phyloP scores from a whole-genome alignment of 2,888 invertebrate genomes.

The Drosophila formosana region DNA sequence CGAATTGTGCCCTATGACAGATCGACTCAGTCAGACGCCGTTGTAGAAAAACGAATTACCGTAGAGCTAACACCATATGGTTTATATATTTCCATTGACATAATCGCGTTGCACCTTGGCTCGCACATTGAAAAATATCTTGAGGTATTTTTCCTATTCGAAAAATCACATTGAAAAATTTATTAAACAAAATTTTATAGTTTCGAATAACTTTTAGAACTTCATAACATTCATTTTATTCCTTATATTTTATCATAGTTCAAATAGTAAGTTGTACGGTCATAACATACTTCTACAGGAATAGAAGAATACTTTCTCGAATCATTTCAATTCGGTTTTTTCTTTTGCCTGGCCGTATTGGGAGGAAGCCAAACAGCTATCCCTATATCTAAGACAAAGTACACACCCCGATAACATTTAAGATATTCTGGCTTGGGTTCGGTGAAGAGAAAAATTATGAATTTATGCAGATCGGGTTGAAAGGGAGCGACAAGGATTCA shows the following conservation, averaged over 20 bases:
- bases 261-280: too few relatives aligned
- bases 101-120: constrained; percentile 49
- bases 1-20: constrained; percentile 82
- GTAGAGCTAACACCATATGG: constrained; percentile 59
- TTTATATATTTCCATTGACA: constrained; percentile 17
- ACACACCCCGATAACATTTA: constrained; percentile 13
- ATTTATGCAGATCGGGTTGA: constrained; percentile 79
- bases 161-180: too few relatives aligned
- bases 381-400: constrained; percentile 16
- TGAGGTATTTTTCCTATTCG: not conserved
- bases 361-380: constrained; percentile 34
- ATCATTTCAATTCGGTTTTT: not conserved
- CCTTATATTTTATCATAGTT: too few relatives aligned
- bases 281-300: too few relatives aligned
- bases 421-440: constrained; percentile 35
- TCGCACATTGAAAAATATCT: constrained; percentile 15
- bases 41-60: constrained; percentile 62
- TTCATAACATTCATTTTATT: not conserved
- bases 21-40: constrained; percentile 55
- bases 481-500: constrained; percentile 83
- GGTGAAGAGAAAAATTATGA: constrained; percentile 73
- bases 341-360: not conserved
- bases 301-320: not conserved
- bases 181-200: too few relatives aligned
- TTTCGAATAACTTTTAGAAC: too few relatives aligned